Base-by-base conservation (phyloP, 64 coral and sea anemone genomes). In the Trachythela sp. region DNA sequence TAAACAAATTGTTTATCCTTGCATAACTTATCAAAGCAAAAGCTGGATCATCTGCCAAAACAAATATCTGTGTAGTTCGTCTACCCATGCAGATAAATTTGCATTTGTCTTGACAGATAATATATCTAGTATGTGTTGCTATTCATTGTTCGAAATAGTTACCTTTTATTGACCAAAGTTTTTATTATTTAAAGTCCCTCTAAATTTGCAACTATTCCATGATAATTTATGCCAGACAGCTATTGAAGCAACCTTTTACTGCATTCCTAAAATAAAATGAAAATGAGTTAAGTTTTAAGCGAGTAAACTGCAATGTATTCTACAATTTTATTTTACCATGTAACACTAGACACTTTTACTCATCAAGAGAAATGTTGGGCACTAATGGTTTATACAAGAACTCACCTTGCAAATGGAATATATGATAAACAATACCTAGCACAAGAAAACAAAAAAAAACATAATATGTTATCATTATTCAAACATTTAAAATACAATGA, bases 361-460 rank as follows among this genome's bases (percentile, higher is more conserved):
- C 2, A n/a, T n/a, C n/a, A n/a, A n/a, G n/a, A n/a, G n/a, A n/a
- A n/a, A n/a, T n/a, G n/a, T n/a, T n/a, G n/a, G n/a, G n/a, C n/a
- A n/a, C 13, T 49, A 40, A 22, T 50, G 22, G 48, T 1, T 32
- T 17, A 0, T 49, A 84, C n/a, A 33, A 84, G 20, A 30, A 70
- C 36, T 14, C 70, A 94, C 92, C 92, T 94, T 90, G 92, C 92
- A 91, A 94, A 94, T 90, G 92, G 92, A 70, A 94, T 94, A 52
- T 94, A 94, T 36, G 92, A 94, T 51, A 94, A 89, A 29, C 92
- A 94, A 84, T 94, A 94, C 92, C 92, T 94, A 40, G n/a, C n/a
- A n/a, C n/a, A n/a, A n/a, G n/a, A n/a, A n/a, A n/a, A n/a, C n/a
- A n/a, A 2, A 88, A 84, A 13, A 24, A n/a, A 36, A 45, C 4